Evolutionary conservation across 2,113 vertebrate genomes (phyloP), one percentile per base, ranked within the genome.

Genomic region (Tringa solitaria): DNA sequence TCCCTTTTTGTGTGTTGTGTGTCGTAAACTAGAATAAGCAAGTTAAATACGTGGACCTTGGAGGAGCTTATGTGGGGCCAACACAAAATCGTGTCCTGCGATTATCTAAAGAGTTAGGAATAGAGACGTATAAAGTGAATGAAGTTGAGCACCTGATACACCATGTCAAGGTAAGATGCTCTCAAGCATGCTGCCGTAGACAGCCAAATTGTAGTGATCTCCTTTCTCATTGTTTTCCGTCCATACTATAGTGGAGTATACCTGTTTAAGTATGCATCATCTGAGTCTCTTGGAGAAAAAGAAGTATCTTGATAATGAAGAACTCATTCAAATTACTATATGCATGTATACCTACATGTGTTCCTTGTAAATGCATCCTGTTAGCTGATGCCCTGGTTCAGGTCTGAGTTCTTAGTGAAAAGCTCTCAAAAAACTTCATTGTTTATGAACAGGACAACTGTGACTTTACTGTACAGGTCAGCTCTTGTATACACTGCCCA

Each of bases 111-210:
- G 98, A 99, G 78, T 95, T 99, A 45, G 99, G 98, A 85, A 84
- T 99, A 30, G 95, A 99, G 91, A 99, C 99, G 1, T 99, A 99
- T 97, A 99, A 99, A 98, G 99, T 99, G 96, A 99, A 99, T 57
- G 99, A 99, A 97, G 93, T 98, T 65, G 99, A 99, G 89, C 97
- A 76, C 80, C 98, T 99, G 84, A 94, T 99, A 88, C 98, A 99
- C 90, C 98, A 99, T 78, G 98, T 99, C 80, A 99, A 99, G 85
- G 99, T 99, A 98, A 98, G 98, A 61, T 13, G 11, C 35, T 90
- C 50, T 87, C 22, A 84, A 82, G 21, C 20, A 23, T 86, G 37
- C 56, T 94, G 24, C 45, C 82, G 7, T 46, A 60, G 32, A 69
- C 23, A 45, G 16, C 12, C 15, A 53, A 50, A 21, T 37, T 70